Conservation (phyloP, 2,888 invertebrate species). For the Busseola fusca region DNA sequence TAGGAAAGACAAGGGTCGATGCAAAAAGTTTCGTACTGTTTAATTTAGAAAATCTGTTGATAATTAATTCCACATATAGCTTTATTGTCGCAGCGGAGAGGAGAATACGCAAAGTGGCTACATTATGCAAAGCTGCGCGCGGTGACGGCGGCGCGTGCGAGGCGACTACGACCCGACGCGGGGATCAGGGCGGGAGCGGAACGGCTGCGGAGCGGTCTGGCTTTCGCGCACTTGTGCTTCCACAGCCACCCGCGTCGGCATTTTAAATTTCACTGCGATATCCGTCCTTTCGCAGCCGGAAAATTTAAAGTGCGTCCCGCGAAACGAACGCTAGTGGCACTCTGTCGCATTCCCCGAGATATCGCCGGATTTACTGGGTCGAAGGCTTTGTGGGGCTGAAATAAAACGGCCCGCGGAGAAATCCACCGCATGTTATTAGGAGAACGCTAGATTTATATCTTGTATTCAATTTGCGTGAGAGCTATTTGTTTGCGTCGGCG, state of each 20-base stretch:
- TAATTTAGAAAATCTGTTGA: constrained; percentile 61
- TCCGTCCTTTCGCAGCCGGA: constrained; percentile 76
- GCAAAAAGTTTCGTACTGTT: constrained; percentile 54
- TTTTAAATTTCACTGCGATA: constrained; percentile 83
- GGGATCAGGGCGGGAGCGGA: constrained; percentile 26
- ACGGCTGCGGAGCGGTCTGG: constrained; percentile 20
- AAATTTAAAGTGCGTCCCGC: constrained; percentile 84
- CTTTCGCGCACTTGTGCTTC: constrained; percentile 72
- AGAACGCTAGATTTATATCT: constrained; percentile 85
- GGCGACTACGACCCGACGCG: constrained; percentile 22
- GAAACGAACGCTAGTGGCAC: constrained; percentile 81
- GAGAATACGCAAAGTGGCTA: constrained; percentile 74
- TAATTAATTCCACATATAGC: constrained; percentile 74
- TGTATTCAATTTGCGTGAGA: constrained; percentile 87
- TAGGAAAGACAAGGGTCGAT: constrained; percentile 42
- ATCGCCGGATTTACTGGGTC: constrained; percentile 86
- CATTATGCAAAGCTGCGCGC: constrained; percentile 76
- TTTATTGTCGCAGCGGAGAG: constrained; percentile 63
- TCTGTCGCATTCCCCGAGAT: constrained; percentile 85
- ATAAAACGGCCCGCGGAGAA: constrained; percentile 87
- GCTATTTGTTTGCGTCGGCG: constrained; percentile 78
- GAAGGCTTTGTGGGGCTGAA: constrained; percentile 84
- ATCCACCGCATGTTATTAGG: constrained; percentile 85
- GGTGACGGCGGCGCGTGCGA: constrained; percentile 52
- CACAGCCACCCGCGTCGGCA: constrained; percentile 72